A percentile compares a stretch with the other conserved stretches of the same genome.
phyloP scores from a whole-genome alignment of 2,113 vertebrate species.

The Ibidorhyncha struthersii region DNA sequence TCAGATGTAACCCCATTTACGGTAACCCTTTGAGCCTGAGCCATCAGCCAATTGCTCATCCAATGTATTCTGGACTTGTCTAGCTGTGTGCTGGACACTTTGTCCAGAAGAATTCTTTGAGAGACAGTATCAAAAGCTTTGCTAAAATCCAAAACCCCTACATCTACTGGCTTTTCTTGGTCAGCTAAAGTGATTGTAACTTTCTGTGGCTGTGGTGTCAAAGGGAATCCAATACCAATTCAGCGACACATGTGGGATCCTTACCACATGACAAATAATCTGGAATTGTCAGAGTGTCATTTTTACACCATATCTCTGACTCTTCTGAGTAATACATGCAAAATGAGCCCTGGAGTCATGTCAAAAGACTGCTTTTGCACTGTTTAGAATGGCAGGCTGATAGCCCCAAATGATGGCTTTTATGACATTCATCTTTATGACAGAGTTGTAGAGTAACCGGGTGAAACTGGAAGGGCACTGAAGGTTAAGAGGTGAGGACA shows the following conservation, averaged over 20 bases:
- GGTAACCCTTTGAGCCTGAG: accelerated
- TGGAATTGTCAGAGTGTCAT: neutral
- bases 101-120: neutral
- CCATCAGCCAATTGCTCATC: accelerated
- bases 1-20: neutral
- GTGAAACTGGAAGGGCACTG: neutral
- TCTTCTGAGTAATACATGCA: neutral
- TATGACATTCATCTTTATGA: neutral
- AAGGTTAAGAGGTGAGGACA: neutral
- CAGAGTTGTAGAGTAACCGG: neutral
- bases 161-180: neutral
- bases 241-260: neutral
- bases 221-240: neutral
- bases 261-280: neutral
- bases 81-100: neutral
- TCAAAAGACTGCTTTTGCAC: neutral
- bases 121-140: neutral
- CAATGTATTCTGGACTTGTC: neutral
- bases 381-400: neutral
- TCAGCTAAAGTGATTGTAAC: neutral
- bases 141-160: neutral
- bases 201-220: neutral
- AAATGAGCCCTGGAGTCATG: neutral
- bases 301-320: neutral
- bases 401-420: neutral